These are phyloP conservation scores for Eriosoma lanigerum DNA, from an alignment of 1,140 invertebrate species.

Conservation along the genomic window DNA sequence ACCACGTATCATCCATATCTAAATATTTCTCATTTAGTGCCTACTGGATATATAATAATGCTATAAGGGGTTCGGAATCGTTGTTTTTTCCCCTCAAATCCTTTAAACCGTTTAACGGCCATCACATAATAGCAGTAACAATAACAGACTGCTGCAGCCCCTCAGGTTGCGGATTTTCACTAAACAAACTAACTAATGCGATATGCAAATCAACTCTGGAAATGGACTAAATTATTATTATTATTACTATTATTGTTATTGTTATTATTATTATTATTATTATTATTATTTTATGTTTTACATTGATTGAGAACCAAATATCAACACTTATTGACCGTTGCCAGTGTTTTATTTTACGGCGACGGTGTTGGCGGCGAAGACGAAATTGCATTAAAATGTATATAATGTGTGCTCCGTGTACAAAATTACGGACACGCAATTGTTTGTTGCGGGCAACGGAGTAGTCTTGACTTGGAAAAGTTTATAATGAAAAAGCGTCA, in stretches of 20 bases:
- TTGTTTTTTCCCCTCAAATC: slow-evolving; percentile 11
- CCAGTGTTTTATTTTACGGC: background rate
- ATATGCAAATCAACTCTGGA: slow-evolving; percentile 15
- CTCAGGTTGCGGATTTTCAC: background rate
- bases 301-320: slow-evolving; percentile 5
- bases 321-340: slow-evolving; percentile 28
- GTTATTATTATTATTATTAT: no score
- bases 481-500: slow-evolving; percentile 49
- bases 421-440: slow-evolving; percentile 43
- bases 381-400: slow-evolving; percentile 38
- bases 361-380: background rate
- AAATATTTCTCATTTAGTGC: background rate
- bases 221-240: background rate
- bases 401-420: background rate
- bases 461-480: slow-evolving; percentile 29
- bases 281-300: background rate
- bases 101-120: slow-evolving; percentile 39
- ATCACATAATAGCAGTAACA: slow-evolving; percentile 31
- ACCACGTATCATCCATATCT: background rate
- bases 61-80: background rate
- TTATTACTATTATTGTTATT: no score
- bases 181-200: slow-evolving; percentile 32
- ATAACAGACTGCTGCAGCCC: slow-evolving; percentile 14
- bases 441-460: slow-evolving; percentile 1
- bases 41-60: background rate